These are phyloP conservation scores for Platyscapa corneri DNA, from an alignment of 1,140 invertebrate genomes.

Conservation along the genomic window DNA sequence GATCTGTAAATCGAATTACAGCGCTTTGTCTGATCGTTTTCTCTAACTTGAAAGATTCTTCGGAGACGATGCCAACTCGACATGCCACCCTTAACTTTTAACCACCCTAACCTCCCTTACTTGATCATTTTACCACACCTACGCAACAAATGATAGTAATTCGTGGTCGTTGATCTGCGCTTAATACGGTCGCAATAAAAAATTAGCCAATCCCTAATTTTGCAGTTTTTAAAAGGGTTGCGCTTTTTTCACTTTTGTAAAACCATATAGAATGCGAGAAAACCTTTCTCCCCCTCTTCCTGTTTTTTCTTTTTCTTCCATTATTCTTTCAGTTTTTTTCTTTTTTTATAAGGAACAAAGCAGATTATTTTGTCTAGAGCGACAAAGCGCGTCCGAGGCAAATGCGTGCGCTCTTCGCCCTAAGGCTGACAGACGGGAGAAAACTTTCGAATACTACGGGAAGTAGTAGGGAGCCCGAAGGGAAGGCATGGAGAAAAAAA, in stretches of 20 bases:
- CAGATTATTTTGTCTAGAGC: constrained; percentile 46
- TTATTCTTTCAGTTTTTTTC: neutral
- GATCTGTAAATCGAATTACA: constrained; percentile 45
- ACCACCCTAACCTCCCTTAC: neutral
- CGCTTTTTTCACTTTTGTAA: neutral
- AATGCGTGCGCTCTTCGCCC: neutral
- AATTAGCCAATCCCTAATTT: constrained; percentile 38
- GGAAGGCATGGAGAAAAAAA: neutral
- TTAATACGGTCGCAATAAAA: constrained; percentile 39
- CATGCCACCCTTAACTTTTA: neutral
- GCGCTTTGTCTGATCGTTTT: constrained; percentile 17
- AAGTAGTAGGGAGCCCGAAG: neutral
- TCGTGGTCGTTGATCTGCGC: constrained; percentile 9
- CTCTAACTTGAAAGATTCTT: constrained; percentile 19
- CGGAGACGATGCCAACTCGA: constrained; percentile 22
- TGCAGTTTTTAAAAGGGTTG: constrained; percentile 20
- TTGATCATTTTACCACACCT: neutral
- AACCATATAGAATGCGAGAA: constrained; percentile 17
- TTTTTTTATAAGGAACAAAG: constrained; percentile 45
- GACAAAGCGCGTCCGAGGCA: constrained; percentile 11
- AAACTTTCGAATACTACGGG: neutral
- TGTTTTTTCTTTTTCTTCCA: constrained; percentile 5
- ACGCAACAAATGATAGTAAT: neutral
- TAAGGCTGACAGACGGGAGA: neutral
- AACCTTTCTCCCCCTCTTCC: constrained; percentile 2